Percentiles rank a stretch among this genome's conserved stretches.
These are phyloP conservation scores for Drosophila greeni DNA, from an alignment of 2,888 invertebrate species.

Conservation along the genomic window DNA sequence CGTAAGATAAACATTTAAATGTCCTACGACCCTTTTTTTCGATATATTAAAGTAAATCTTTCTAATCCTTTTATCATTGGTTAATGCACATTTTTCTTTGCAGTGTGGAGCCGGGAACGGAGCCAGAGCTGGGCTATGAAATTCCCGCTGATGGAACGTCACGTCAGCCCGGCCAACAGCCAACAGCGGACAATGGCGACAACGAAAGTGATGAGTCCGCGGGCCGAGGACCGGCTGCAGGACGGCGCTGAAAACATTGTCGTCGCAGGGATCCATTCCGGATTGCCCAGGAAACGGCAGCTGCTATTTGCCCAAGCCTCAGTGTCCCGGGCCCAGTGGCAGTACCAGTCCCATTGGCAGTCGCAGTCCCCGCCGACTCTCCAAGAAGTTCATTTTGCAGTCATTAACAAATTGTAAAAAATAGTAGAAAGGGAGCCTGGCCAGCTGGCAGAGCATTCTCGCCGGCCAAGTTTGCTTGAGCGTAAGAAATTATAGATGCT, in stretches of 20 bases:
- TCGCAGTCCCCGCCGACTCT: not conserved
- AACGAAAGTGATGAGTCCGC: conserved; percentile 41
- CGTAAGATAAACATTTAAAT: not conserved
- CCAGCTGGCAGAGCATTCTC: conserved; percentile 43
- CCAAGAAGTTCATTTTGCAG: conserved; percentile 66
- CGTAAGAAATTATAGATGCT: conserved; percentile 64
- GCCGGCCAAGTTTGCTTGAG: conserved; percentile 62
- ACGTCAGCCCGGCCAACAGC: conserved; percentile 26
- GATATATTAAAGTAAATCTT: not conserved
- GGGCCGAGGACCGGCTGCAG: conserved; percentile 25
- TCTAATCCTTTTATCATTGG: not conserved
- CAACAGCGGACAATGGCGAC: conserved; percentile 59
- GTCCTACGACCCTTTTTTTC: not conserved
- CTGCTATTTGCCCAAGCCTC: conserved; percentile 57
- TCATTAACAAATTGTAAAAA: conserved; percentile 71
- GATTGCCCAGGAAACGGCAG: conserved; percentile 56
- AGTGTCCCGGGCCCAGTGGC: not conserved
- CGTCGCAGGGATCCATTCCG: conserved; percentile 36
- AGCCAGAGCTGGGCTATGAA: conserved; percentile 19
- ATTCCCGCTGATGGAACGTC: conserved; percentile 44
- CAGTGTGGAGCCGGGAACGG: conserved; percentile 6
- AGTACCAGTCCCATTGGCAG: conserved; percentile 6
- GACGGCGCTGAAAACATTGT: conserved; percentile 57
- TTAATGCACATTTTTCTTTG: not conserved
- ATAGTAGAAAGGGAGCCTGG: not conserved